Percentiles rank a stretch among this genome's conserved stretches.
Evolutionary conservation across 1,140 invertebrate species (phyloP).

Genomic region (Aphaenogaster floridana): DNA sequence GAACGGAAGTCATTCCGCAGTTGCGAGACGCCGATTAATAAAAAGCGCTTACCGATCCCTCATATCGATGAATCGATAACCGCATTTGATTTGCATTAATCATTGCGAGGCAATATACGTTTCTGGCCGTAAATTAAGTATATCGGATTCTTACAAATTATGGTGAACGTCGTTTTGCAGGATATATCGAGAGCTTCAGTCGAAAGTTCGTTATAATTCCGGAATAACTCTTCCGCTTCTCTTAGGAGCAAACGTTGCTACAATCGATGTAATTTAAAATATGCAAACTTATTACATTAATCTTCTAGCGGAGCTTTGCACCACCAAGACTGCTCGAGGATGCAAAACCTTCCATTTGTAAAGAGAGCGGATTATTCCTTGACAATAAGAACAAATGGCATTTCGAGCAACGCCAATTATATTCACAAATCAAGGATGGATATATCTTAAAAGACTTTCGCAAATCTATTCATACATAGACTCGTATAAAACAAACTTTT

Average conservation of each 20-base stretch:
- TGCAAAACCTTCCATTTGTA: not conserved
- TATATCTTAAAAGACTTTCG: not conserved
- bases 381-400: slow-evolving; percentile 5
- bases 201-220: slow-evolving; percentile 32
- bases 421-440: slow-evolving; percentile 4
- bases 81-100: slow-evolving; percentile 54
- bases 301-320: not conserved
- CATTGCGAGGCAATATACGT: slow-evolving; percentile 45
- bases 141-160: not conserved
- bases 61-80: slow-evolving; percentile 54
- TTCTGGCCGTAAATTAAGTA: slow-evolving; percentile 38
- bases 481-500: slow-evolving; percentile 7
- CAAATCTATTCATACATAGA: not conserved
- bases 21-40: slow-evolving; percentile 57
- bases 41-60: slow-evolving; percentile 39
- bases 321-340: not conserved
- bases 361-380: not conserved
- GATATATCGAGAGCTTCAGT: not conserved
- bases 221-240: not conserved
- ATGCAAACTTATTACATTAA: slow-evolving; percentile 27
- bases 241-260: not conserved
- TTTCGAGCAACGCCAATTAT: not conserved
- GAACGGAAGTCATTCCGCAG: slow-evolving; percentile 13
- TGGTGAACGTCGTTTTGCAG: not conserved
- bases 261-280: slow-evolving; percentile 50